These are phyloP conservation scores for Neodon shergylaensis DNA, from an alignment of 2,113 vertebrate species.

Conservation along the genomic window DNA sequence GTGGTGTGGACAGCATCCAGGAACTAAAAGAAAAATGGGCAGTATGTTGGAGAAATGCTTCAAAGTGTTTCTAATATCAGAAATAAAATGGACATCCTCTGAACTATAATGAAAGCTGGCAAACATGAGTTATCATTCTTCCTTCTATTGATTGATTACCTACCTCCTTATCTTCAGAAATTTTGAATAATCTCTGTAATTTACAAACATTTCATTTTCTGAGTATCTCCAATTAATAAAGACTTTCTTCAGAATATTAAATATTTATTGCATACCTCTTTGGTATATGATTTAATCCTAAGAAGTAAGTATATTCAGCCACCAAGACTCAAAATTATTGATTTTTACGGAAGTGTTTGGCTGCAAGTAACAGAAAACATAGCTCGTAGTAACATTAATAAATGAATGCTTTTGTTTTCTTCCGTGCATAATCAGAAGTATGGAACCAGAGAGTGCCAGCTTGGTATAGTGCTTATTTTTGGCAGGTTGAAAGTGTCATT, in stretches of 20 bases:
- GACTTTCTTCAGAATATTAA: background rate
- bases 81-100: background rate
- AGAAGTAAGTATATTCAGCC: background rate
- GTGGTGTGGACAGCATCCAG: background rate
- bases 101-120: background rate
- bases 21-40: background rate
- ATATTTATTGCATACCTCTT: background rate
- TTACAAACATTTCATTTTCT: background rate
- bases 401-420: background rate
- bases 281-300: background rate
- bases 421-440: background rate
- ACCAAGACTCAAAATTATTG: background rate
- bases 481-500: background rate
- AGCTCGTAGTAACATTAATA: background rate
- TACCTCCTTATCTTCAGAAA: background rate
- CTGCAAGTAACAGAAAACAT: background rate
- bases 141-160: background rate
- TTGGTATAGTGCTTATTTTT: background rate
- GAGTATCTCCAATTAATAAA: background rate
- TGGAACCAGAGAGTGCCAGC: background rate
- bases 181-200: background rate
- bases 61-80: background rate
- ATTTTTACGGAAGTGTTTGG: background rate
- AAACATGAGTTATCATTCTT: background rate
- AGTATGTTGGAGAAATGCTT: background rate